phyloP scores from a whole-genome alignment of 2,797 vertebrate genomes.

The Schizopygopsis malacanthus region DNA sequence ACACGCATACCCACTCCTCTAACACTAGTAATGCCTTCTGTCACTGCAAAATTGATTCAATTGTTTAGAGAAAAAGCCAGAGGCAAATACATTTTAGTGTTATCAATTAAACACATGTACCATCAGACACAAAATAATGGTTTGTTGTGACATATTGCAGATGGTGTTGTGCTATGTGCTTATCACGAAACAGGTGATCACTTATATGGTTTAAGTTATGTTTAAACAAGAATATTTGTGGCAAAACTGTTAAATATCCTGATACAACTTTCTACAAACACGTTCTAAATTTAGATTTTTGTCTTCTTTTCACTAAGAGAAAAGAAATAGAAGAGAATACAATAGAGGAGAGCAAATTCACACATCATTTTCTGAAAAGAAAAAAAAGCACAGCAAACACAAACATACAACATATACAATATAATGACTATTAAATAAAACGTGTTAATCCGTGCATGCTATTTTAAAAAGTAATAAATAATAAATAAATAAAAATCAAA shows the following conservation, averaged over 20 bases:
- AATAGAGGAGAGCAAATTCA: background rate
- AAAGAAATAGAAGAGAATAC: background rate
- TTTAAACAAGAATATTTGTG: conserved; percentile 17
- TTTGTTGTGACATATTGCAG: conserved; percentile 36
- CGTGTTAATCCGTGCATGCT: too few species aligned
- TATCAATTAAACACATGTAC: conserved; percentile 46
- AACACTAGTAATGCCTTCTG: conserved; percentile 24
- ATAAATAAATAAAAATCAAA: background rate
- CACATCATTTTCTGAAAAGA: background rate
- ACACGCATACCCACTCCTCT: conserved; percentile 8
- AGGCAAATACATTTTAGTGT: conserved; percentile 27
- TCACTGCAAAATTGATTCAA: conserved; percentile 12
- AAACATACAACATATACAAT: background rate
- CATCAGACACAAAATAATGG: conserved; percentile 35
- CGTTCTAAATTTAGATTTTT: background rate
- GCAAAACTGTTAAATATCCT: background rate
- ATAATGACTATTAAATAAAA: background rate
- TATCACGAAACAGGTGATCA: conserved; percentile 27
- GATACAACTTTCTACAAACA: background rate
- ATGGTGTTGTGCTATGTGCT: conserved; percentile 20
- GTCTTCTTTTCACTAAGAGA: background rate
- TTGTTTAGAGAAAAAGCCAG: conserved; percentile 44
- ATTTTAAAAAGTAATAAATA: background rate
- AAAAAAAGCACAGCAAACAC: background rate
- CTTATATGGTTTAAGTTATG: conserved; percentile 20